These are phyloP conservation scores for Eumacrocentrus americanus DNA, from an alignment of 2,888 invertebrate genomes.

Conservation along the genomic window DNA sequence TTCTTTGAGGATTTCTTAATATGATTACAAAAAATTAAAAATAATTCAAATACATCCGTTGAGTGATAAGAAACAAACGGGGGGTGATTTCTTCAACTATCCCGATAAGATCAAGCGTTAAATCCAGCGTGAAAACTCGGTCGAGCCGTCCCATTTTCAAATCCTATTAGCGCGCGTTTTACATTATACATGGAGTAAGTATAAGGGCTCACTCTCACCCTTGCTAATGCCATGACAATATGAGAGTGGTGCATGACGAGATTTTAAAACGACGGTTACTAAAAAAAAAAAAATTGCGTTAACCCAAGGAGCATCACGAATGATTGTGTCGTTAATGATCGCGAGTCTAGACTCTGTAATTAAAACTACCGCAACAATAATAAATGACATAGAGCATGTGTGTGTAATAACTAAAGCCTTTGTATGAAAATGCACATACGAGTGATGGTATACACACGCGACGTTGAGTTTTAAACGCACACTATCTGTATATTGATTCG, in stretches of 20 bases:
- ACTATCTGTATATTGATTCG: constrained; percentile 45
- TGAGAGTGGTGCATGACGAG: constrained; percentile 17
- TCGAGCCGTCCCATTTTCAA: constrained; percentile 36
- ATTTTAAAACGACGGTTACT: not conserved
- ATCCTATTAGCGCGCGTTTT: constrained; percentile 47
- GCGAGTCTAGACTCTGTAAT: not conserved
- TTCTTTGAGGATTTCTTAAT: too few species aligned
- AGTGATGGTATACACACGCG: constrained; percentile 18
- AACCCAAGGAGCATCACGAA: too few species aligned
- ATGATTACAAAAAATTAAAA: too few species aligned
- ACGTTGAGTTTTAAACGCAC: constrained; percentile 19
- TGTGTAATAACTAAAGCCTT: not conserved
- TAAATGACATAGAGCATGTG: not conserved
- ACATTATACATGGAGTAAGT: constrained; percentile 31
- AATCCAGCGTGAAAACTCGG: constrained; percentile 47
- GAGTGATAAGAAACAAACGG: constrained; percentile 33
- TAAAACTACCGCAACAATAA: not conserved
- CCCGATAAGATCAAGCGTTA: constrained; percentile 38
- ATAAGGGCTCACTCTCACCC: constrained; percentile 12
- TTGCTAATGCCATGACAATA: constrained; percentile 34
- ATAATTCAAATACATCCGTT: not conserved
- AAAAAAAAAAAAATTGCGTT: not conserved
- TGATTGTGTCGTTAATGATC: not conserved
- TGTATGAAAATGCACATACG: not conserved
- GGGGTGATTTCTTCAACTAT: constrained; percentile 29